Conservation (phyloP, 2,797 vertebrate species). For the Sylvilagus floridanus region DNA sequence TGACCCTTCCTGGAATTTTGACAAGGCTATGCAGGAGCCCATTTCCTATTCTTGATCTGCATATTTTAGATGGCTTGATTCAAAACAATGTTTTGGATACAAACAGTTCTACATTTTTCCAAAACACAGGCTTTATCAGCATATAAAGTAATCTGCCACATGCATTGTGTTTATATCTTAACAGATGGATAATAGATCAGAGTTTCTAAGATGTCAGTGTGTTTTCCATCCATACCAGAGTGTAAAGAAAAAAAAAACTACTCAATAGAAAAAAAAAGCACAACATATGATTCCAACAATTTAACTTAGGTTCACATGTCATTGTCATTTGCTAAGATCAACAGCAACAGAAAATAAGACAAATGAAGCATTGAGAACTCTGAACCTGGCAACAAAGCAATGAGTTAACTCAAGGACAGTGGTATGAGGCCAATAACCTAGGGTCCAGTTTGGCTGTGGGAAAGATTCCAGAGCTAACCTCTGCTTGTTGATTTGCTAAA, state of each 20-base stretch:
- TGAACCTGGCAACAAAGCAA: conserved; percentile 51
- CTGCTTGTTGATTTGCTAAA: not conserved
- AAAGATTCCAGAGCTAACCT: not conserved
- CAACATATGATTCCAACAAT: conserved; percentile 56
- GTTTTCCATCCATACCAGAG: conserved; percentile 45
- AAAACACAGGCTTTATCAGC: conserved; percentile 80
- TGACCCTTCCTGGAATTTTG: conserved; percentile 60
- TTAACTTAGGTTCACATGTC: conserved; percentile 48
- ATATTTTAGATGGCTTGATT: conserved; percentile 64
- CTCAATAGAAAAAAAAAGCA: conserved; percentile 45
- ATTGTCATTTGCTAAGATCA: conserved; percentile 67
- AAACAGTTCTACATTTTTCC: conserved; percentile 76
- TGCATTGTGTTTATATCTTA: conserved; percentile 68
- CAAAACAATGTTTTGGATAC: conserved; percentile 76
- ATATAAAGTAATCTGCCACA: conserved; percentile 79
- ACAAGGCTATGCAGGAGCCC: conserved; percentile 67
- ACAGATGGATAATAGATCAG: conserved; percentile 79
- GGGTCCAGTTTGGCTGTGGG: not conserved
- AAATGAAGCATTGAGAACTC: conserved; percentile 49
- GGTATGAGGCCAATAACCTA: not conserved
- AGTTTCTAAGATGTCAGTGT: conserved; percentile 60
- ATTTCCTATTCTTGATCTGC: conserved; percentile 60
- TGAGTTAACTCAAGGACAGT: conserved; percentile 1
- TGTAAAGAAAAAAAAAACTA: conserved; percentile 38
- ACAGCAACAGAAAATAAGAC: conserved; percentile 53